Percentiles rank a stretch among this genome's conserved stretches.
Conservation (phyloP, 2,113 vertebrate genomes). For the Aplodontia rufa region DNA sequence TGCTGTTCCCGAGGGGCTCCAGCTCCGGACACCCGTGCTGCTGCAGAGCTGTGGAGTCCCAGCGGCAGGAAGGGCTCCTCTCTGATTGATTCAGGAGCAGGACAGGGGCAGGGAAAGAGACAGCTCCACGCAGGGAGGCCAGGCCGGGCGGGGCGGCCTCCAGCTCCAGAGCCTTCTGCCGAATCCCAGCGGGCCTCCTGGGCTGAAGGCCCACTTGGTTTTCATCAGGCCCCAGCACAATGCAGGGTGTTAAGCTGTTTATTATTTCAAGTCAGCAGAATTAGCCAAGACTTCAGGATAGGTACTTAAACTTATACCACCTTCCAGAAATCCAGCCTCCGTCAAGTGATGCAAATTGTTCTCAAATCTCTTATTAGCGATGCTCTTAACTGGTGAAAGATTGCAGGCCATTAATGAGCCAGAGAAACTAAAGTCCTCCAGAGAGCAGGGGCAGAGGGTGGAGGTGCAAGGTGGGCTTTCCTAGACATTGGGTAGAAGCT, state of each 20-base stretch:
- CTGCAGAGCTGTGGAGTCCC: background rate
- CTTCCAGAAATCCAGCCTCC: constrained; percentile 57
- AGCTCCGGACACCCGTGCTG: background rate
- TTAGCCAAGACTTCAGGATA: background rate
- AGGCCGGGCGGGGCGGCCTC: too few relatives aligned
- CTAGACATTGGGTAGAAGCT: fast-evolving
- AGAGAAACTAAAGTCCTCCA: background rate
- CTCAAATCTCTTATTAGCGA: constrained; percentile 75
- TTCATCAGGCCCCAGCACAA: constrained; percentile 6
- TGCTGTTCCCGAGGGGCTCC: background rate
- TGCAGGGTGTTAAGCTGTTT: constrained; percentile 60
- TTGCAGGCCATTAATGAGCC: background rate
- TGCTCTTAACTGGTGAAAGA: constrained; percentile 68
- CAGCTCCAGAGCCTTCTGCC: too few relatives aligned
- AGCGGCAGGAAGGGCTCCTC: background rate
- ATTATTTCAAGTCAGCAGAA: constrained; percentile 59
- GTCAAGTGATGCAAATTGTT: constrained; percentile 73
- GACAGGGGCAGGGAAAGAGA: background rate
- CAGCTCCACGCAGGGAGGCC: too few relatives aligned
- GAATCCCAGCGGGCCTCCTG: background rate
- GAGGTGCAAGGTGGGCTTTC: fast-evolving
- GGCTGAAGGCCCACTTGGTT: background rate
- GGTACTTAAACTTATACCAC: constrained; percentile 1
- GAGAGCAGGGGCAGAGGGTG: background rate
- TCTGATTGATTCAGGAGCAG: background rate